Conservation (phyloP, 2,797 vertebrate genomes). For the Erpetoichthys calabaricus region DNA sequence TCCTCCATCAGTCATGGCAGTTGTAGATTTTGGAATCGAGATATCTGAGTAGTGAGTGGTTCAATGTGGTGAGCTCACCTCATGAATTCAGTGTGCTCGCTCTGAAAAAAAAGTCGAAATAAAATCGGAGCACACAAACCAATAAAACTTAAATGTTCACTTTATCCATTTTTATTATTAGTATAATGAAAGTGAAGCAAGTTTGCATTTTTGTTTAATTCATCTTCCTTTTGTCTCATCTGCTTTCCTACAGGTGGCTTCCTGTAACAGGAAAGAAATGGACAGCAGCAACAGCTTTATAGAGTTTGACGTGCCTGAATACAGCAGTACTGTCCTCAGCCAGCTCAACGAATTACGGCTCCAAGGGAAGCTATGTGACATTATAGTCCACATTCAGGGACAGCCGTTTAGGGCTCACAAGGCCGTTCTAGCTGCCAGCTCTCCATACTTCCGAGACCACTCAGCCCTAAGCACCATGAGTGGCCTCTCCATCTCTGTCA, state of each 20-base stretch:
- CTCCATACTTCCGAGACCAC: slow-evolving; percentile 96
- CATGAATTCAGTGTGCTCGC: no score
- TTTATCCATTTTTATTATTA: neutral
- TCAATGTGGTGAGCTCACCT: no score
- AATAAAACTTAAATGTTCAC: no score
- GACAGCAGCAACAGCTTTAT: slow-evolving; percentile 95
- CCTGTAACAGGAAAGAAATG: slow-evolving; percentile 66
- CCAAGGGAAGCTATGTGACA: slow-evolving; percentile 95
- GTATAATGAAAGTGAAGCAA: neutral
- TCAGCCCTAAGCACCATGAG: slow-evolving; percentile 94
- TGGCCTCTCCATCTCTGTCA: slow-evolving; percentile 94
- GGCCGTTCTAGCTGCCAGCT: slow-evolving; percentile 91
- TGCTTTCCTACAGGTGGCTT: slow-evolving; percentile 36
- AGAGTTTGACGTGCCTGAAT: slow-evolving; percentile 96
- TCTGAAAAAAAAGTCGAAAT: no score
- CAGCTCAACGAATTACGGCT: slow-evolving; percentile 92
- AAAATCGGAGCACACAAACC: no score
- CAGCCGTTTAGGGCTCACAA: slow-evolving; percentile 95
- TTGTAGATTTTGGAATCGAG: no score
- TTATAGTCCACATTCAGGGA: slow-evolving; percentile 96
- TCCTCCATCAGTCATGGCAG: no score
- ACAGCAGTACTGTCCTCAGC: slow-evolving; percentile 91
- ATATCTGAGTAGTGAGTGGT: no score
- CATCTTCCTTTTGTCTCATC: slow-evolving; percentile 18
- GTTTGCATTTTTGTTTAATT: neutral